Evolutionary conservation across 2,113 vertebrate species (phyloP).

Genomic region (Egretta garzetta): DNA sequence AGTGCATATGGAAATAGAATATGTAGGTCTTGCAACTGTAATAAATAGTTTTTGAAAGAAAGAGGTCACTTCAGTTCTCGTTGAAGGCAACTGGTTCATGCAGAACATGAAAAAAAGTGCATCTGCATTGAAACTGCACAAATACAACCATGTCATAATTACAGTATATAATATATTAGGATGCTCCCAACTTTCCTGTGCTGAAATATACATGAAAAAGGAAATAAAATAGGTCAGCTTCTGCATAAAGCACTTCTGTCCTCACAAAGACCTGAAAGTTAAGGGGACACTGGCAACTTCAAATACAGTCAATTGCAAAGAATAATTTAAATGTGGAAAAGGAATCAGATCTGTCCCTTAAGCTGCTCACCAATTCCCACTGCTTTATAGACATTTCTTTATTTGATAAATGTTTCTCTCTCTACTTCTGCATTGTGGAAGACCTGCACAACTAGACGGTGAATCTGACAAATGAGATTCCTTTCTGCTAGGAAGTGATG

Average conservation of each 20-base stretch:
- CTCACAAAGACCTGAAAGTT: constrained; percentile 3
- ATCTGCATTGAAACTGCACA: constrained; percentile 54
- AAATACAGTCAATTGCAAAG: not conserved
- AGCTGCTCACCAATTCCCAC: not conserved
- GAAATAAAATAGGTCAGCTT: constrained; percentile 24
- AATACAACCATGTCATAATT: constrained; percentile 46
- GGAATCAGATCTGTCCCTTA: not conserved
- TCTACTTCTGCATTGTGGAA: not conserved
- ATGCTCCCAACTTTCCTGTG: not conserved
- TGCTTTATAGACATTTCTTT: not conserved
- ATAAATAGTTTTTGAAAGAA: constrained; percentile 78
- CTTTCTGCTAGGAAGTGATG: not conserved
- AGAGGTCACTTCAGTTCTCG: constrained; percentile 67
- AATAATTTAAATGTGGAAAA: not conserved
- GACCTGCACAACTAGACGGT: not conserved
- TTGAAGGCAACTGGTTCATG: constrained; percentile 44
- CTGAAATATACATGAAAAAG: constrained; percentile 31
- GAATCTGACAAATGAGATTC: not conserved
- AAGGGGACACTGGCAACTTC: not conserved
- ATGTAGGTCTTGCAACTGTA: constrained; percentile 63
- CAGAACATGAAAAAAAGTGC: constrained; percentile 17
- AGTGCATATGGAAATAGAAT: constrained; percentile 64
- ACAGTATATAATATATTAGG: not conserved
- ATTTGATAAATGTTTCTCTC: not conserved
- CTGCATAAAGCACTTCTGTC: not conserved